Evolutionary conservation across 2,888 invertebrate species (phyloP), one percentile per base, ranked within the genome.

Genomic region (Tiliacea aurago): DNA sequence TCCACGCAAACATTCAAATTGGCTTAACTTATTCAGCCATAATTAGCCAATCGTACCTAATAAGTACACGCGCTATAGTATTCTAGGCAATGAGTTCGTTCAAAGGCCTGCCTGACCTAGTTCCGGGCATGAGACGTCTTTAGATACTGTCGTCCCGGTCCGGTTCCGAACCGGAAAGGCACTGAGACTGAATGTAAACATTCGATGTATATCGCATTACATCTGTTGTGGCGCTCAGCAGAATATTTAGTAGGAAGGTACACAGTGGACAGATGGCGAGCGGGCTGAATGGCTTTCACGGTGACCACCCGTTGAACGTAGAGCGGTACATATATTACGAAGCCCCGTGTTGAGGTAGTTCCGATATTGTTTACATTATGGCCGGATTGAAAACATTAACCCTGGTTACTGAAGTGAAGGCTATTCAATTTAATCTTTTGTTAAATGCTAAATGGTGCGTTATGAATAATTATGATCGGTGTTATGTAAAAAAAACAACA

Each of bases 41-140:
- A 83, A 73, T 73, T 67, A 72, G 55, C 33, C 41, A 61, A 79
- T 69, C 41, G 18, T 45, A 37, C n/a, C 33, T 59, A 28, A 37
- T 28, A 47, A 28, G 37, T 62, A 83, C 47, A 37, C 13, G 15
- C n/a, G 41, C 18, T 68, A 47, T 33, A 53, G 43, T 66, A 58
- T 66, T 61, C 55, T 70, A 81, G 66, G 63, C 62, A 80, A 59
- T 76, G 55, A 69, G 82, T 76, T 84, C 67, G 62, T 76, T 67
- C 69, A 86, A 80, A 83, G 76, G 85, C 73, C 74, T 70, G 82
- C 47, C 77, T 83, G 87, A 85, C 85, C 87, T 68, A 87, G 65
- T 83, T 85, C 73, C 76, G 68, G 80, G 58, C 68, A 58, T 43
- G 55, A 67, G 81, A 67, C 43, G 55, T 74, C 85, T 81, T 72